These are phyloP conservation scores for Drosophila subquinaria DNA, from an alignment of 2,888 invertebrate species.

Conservation along the genomic window DNA sequence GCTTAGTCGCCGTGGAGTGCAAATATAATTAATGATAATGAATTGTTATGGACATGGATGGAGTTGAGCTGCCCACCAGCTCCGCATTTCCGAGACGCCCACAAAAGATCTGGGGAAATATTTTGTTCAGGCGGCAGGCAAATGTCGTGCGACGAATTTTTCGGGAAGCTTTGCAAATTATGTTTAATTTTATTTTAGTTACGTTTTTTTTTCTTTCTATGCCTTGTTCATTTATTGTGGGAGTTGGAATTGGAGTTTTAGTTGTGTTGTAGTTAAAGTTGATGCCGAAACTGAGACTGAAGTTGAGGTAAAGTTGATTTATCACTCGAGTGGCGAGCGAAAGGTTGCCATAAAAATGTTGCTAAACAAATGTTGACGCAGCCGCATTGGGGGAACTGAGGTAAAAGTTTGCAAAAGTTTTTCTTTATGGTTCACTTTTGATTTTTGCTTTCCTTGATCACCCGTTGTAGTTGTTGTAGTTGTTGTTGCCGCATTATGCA, in stretches of 20 bases:
- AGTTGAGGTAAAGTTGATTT: slow-evolving; percentile 69
- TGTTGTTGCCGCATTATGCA: slow-evolving; percentile 57
- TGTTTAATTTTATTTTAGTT: slow-evolving; percentile 45
- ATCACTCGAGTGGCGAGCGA: slow-evolving; percentile 69
- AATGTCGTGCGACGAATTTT: slow-evolving; percentile 68
- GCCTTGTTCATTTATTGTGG: slow-evolving; percentile 34
- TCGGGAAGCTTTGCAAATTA: slow-evolving; percentile 38
- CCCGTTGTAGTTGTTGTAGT: neutral
- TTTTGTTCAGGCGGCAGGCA: slow-evolving; percentile 44
- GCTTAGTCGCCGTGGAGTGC: slow-evolving; percentile 62
- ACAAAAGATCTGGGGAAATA: slow-evolving; percentile 35
- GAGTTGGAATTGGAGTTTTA: slow-evolving; percentile 44
- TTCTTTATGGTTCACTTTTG: slow-evolving; percentile 34
- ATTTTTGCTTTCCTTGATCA: slow-evolving; percentile 11
- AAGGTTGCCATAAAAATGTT: slow-evolving; percentile 75
- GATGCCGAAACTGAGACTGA: slow-evolving; percentile 1
- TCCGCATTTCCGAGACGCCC: slow-evolving; percentile 44
- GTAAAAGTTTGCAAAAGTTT: slow-evolving; percentile 63
- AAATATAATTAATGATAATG: slow-evolving; percentile 82
- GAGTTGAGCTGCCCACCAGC: slow-evolving; percentile 45
- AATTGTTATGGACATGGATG: slow-evolving; percentile 69
- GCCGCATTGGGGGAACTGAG: slow-evolving; percentile 32
- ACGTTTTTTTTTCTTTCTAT: neutral
- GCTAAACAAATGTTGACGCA: slow-evolving; percentile 72
- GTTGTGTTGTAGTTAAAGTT: slow-evolving; percentile 12